Conservation (phyloP, 2,888 invertebrate species). For the Cerastis rubricosa region DNA sequence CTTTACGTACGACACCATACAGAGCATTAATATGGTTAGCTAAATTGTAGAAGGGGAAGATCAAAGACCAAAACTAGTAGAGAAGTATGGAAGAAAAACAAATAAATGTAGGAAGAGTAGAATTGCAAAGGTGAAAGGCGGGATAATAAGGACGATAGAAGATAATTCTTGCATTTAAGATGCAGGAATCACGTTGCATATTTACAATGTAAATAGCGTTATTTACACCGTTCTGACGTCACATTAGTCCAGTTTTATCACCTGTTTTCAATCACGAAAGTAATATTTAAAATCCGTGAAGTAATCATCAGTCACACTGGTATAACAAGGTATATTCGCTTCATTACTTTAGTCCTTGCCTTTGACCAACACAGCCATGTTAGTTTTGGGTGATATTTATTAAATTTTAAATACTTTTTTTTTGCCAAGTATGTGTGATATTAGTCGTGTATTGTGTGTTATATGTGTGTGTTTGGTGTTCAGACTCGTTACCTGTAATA, state of each 20-base stretch:
- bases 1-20: too few species aligned
- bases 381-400: constrained; percentile 18
- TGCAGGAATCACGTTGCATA: neutral
- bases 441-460: constrained; percentile 52
- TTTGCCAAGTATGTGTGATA: constrained; percentile 50
- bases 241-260: constrained; percentile 43
- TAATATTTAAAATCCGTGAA: constrained; percentile 57
- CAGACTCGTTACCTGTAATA: constrained; percentile 23
- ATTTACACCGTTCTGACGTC: constrained; percentile 32
- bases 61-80: neutral
- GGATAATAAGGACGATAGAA: neutral
- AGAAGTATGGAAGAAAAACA: too few species aligned
- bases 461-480: constrained; percentile 59
- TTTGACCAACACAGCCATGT: constrained; percentile 42
- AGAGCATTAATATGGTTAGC: neutral
- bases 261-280: constrained; percentile 55
- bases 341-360: constrained; percentile 53
- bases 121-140: neutral
- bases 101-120: neutral
- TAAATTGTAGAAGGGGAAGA: neutral
- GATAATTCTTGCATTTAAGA: neutral
- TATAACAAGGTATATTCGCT: constrained; percentile 31
- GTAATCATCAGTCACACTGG: constrained; percentile 56
- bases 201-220: constrained; percentile 15
- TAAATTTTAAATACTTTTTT: constrained; percentile 7